Conservation (phyloP, 2,888 invertebrate species). For the Tiliacea aurago region DNA sequence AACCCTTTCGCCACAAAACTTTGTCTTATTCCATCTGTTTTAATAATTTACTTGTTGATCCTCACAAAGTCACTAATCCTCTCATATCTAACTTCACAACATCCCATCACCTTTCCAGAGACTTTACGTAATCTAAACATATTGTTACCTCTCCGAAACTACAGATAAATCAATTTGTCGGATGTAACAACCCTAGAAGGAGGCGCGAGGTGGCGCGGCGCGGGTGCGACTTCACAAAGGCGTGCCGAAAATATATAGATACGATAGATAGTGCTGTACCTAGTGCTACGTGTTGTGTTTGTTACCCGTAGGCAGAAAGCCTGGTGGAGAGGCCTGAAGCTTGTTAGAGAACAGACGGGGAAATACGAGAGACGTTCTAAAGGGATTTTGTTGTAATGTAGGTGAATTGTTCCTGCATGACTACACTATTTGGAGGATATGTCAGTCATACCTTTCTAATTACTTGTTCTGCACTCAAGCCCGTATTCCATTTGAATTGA, state of each 20-base stretch:
- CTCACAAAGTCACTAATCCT: not conserved
- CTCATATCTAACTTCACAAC: constrained; percentile 5
- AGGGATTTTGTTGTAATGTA: not conserved
- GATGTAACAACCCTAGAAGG: constrained; percentile 65
- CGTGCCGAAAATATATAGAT: constrained; percentile 83
- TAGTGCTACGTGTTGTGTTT: constrained; percentile 46
- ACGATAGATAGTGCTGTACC: constrained; percentile 60
- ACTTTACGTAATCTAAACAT: constrained; percentile 40
- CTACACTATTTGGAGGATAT: not conserved
- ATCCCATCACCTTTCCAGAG: not conserved
- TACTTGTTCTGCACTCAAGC: not conserved
- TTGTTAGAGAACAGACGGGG: not conserved
- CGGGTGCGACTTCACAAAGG: constrained; percentile 84
- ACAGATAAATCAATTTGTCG: constrained; percentile 44
- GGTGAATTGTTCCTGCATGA: too few relatives aligned
- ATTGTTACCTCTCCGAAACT: constrained; percentile 51
- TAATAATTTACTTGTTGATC: not conserved
- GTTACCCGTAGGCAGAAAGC: constrained; percentile 13
- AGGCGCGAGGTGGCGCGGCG: constrained; percentile 66
- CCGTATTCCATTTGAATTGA: not conserved
- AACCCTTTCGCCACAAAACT: not conserved
- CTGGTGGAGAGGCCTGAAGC: not conserved
- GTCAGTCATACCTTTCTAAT: not conserved
- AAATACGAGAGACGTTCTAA: not conserved
- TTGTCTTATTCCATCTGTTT: not conserved